Evolutionary conservation across 2,888 invertebrate genomes (phyloP), one percentile per base, ranked within the genome.

Genomic region (Dendrolimus pini): DNA sequence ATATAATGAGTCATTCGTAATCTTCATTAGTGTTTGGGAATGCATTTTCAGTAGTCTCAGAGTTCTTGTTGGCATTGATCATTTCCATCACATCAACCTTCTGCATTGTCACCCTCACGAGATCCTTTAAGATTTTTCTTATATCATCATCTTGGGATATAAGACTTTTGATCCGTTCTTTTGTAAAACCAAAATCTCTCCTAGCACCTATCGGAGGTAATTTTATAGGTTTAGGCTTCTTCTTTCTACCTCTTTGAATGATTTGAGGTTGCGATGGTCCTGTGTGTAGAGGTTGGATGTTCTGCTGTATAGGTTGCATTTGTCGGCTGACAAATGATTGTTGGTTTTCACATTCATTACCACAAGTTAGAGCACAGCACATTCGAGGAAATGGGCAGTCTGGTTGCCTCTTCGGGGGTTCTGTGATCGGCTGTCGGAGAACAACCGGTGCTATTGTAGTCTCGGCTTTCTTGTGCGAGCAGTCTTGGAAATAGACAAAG

Each of bases 91-190:
- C 60, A 67, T 86, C 82, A 7, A 84, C 86, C 63, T 90, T 90
- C 73, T 87, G 79, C 84, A 89, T 89, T 1, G 89, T 88, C 0
- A 90, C 89, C 60, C 80, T 81, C 41, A 90, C 89, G 1, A 90
- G 66, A 53, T 89, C 88, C 60, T 82, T 88, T 55, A 90, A 68
- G 53, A 90, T 89, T 70, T 83, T 86, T 63, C 83, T 81, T n/a
- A 90, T 86, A 60, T 90, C 89, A 2, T 77, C 74, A 59, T 90
- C 89, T 41, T 85, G 75, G 0, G 87, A 75, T 41, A 90, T 84
- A 7, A 90, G 58, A 7, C 68, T 75, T 60, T 85, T 87, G 6
- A 90, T 87, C 54, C 77, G 77, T 3, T 87, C 84, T 56, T 83
- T 84, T 0, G 89, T 82, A 41, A 82, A 77, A 0, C 78, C 80